Percentiles rank a stretch among this genome's conserved stretches.
These are phyloP conservation scores for Metopia argyrocephala DNA, from an alignment of 2,888 invertebrate species.

Conservation along the genomic window DNA sequence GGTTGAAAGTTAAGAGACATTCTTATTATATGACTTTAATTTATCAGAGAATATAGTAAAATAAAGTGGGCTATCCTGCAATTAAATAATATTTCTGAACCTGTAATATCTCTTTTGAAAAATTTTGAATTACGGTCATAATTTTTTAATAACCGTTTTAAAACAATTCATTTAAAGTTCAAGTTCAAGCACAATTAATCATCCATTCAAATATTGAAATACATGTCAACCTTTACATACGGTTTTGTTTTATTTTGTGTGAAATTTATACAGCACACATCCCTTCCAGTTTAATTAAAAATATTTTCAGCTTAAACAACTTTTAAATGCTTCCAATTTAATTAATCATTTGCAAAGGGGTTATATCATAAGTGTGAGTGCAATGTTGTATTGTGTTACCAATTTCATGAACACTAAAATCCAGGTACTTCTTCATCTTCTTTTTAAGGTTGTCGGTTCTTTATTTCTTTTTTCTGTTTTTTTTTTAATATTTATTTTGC, in stretches of 20 bases:
- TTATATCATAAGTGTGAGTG: neutral
- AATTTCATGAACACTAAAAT: neutral
- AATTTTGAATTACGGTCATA: too few relatives aligned
- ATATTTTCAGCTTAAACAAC: constrained; percentile 34
- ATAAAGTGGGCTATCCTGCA: too few relatives aligned
- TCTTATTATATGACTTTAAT: too few relatives aligned
- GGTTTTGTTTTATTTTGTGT: constrained; percentile 5
- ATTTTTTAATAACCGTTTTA: neutral
- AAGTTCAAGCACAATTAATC: neutral
- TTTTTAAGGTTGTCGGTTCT: constrained; percentile 5
- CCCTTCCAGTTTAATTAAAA: constrained; percentile 53
- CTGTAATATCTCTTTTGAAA: too few relatives aligned
- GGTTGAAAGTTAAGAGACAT: too few relatives aligned
- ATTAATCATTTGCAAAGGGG: neutral
- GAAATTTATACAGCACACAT: constrained; percentile 20
- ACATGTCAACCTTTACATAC: neutral
- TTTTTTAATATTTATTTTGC: neutral
- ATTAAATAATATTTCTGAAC: too few relatives aligned
- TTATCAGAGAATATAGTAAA: too few relatives aligned
- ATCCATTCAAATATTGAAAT: neutral
- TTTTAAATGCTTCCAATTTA: constrained; percentile 30
- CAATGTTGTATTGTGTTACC: constrained; percentile 1
- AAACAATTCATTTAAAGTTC: neutral
- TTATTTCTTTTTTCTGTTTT: neutral
- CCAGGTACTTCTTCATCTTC: neutral